phyloP scores from a whole-genome alignment of 1,140 invertebrate genomes.

The Steinernema feltiae region DNA sequence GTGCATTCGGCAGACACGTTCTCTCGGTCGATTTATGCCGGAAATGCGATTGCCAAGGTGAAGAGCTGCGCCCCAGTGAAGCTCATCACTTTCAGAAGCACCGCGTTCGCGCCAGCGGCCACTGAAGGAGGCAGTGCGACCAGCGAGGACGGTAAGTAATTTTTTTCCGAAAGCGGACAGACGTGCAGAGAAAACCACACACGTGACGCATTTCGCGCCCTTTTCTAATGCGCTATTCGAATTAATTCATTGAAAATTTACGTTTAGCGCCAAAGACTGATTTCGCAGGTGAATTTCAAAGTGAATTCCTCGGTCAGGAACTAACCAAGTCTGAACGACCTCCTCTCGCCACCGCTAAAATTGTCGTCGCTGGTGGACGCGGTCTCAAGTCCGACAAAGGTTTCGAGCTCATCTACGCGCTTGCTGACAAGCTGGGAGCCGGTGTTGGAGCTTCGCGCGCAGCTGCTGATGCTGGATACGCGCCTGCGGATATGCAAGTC shows the following conservation, averaged over 20 bases:
- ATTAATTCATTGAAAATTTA: neutral
- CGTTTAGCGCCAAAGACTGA: slow-evolving; percentile 65
- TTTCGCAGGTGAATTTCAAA: slow-evolving; percentile 68
- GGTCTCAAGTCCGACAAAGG: slow-evolving; percentile 96
- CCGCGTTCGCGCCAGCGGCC: slow-evolving; percentile 69
- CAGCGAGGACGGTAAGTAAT: slow-evolving; percentile 40
- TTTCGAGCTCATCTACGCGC: slow-evolving; percentile 86
- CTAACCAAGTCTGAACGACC: slow-evolving; percentile 91
- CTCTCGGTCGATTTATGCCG: slow-evolving; percentile 91
- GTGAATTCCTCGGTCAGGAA: slow-evolving; percentile 81
- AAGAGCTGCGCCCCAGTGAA: slow-evolving; percentile 66
- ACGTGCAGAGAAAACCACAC: too few relatives aligned
- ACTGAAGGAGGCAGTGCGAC: slow-evolving; percentile 43
- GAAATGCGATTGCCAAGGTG: slow-evolving; percentile 82
- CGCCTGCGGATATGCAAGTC: slow-evolving; percentile 95
- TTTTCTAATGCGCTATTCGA: neutral
- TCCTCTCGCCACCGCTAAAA: slow-evolving; percentile 82
- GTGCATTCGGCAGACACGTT: slow-evolving; percentile 87
- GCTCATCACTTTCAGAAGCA: slow-evolving; percentile 81
- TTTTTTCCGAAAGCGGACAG: too few relatives aligned
- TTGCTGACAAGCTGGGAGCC: slow-evolving; percentile 92
- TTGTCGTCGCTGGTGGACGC: slow-evolving; percentile 81
- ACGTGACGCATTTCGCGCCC: too few relatives aligned
- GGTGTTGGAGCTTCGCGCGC: slow-evolving; percentile 95
- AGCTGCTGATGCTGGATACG: slow-evolving; percentile 98